Conservation (phyloP, 2,113 vertebrate species). For the Amazona guildingii region DNA sequence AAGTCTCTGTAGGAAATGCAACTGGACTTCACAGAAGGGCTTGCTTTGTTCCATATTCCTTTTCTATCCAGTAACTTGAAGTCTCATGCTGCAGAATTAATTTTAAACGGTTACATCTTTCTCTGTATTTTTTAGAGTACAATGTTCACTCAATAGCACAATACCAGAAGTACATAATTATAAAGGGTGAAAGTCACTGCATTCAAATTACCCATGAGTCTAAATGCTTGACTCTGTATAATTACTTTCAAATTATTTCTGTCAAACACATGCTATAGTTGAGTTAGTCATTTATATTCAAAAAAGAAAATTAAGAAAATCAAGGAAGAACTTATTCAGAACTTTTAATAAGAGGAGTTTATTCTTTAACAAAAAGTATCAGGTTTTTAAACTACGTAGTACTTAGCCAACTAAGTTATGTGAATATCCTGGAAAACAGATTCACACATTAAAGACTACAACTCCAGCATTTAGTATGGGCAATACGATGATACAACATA, state of each 20-base stretch:
- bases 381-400: not conserved
- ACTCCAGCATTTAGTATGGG: not conserved
- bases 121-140: constrained; percentile 25
- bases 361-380: not conserved
- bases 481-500: not conserved
- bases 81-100: not conserved
- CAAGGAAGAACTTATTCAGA: not conserved
- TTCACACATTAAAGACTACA: not conserved
- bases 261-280: constrained; percentile 49
- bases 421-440: not conserved
- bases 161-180: constrained; percentile 45
- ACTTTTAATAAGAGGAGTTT: constrained; percentile 6
- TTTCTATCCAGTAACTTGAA: not conserved
- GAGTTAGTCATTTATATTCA: constrained; percentile 49
- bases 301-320: constrained; percentile 33
- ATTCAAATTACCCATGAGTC: constrained; percentile 63
- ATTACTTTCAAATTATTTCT: constrained; percentile 66
- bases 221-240: constrained; percentile 57
- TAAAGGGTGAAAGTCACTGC: constrained; percentile 48
- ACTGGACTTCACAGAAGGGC: not conserved
- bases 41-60: not conserved
- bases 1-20: not conserved
- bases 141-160: constrained; percentile 15
- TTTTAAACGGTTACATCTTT: constrained; percentile 36
- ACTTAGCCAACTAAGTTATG: not conserved